Evolutionary conservation across 2,888 invertebrate species (phyloP).

Genomic region (Polydrusus pterygomalis): DNA sequence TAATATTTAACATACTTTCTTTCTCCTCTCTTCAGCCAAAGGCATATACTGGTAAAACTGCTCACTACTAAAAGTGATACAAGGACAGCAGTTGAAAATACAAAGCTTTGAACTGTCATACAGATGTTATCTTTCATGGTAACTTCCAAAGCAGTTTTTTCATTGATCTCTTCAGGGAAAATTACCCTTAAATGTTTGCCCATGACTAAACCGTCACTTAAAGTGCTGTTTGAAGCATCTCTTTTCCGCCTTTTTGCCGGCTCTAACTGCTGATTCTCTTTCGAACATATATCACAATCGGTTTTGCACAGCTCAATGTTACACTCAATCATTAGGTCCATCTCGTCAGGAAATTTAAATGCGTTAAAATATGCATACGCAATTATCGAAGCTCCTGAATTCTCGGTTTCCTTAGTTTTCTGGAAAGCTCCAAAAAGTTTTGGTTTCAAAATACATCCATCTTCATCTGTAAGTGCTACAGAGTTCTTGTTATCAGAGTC

Average conservation of each 20-base stretch:
- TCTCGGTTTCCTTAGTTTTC: constrained; percentile 84
- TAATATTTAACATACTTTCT: constrained; percentile 48
- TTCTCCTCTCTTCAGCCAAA: constrained; percentile 70
- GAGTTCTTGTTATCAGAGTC: constrained; percentile 80
- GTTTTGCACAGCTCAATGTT: constrained; percentile 88
- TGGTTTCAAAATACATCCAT: constrained; percentile 85
- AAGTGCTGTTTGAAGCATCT: constrained; percentile 73
- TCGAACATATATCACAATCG: constrained; percentile 84
- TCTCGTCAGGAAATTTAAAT: constrained; percentile 89
- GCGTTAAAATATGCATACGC: constrained; percentile 88
- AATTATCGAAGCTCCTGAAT: constrained; percentile 82
- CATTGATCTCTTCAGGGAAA: constrained; percentile 80
- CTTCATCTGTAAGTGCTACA: constrained; percentile 82
- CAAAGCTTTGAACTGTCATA: constrained; percentile 78
- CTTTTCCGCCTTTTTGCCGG: constrained; percentile 72
- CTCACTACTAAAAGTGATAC: constrained; percentile 77
- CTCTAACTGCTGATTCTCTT: constrained; percentile 77
- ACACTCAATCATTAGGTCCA: constrained; percentile 88
- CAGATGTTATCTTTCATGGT: constrained; percentile 74
- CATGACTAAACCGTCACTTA: constrained; percentile 78
- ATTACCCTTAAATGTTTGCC: constrained; percentile 81
- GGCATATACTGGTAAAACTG: constrained; percentile 73
- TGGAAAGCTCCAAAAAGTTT: constrained; percentile 89
- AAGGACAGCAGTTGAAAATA: constrained; percentile 77
- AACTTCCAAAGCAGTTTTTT: constrained; percentile 65